Evolutionary conservation across 2,888 invertebrate genomes (phyloP).

Genomic region (Nasonia oneida): DNA sequence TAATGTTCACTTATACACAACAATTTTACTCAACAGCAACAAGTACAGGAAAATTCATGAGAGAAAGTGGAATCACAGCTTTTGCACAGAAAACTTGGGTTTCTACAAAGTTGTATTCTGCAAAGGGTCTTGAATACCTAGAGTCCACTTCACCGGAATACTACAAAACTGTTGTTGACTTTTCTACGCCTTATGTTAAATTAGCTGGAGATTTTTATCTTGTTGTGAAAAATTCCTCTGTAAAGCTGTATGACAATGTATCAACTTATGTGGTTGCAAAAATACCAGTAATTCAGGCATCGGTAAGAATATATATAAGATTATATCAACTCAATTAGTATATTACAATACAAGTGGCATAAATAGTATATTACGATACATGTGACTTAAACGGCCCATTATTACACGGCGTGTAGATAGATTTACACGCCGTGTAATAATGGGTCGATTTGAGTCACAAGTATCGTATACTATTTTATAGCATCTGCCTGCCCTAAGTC

Average conservation of each 20-base stretch:
- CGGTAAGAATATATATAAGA: conserved; percentile 78
- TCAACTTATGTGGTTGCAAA: conserved; percentile 81
- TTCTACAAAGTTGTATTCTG: conserved; percentile 82
- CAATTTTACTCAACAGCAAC: conserved; percentile 80
- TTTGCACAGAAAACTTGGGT: conserved; percentile 84
- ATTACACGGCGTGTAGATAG: too few species aligned
- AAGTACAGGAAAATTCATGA: conserved; percentile 83
- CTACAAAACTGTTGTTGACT: conserved; percentile 81
- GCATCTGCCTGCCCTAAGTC: too few species aligned
- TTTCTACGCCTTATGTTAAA: conserved; percentile 83
- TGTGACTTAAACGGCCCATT: too few species aligned
- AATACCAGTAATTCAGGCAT: conserved; percentile 80
- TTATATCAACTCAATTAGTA: background rate
- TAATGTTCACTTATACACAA: conserved; percentile 8
- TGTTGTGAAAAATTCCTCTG: conserved; percentile 80
- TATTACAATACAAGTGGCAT: too few species aligned
- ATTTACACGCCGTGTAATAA: too few species aligned
- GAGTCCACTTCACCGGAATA: conserved; percentile 86
- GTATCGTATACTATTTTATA: too few species aligned
- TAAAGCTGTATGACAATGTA: conserved; percentile 80
- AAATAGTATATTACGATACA: too few species aligned
- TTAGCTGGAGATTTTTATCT: conserved; percentile 82
- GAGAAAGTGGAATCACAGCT: conserved; percentile 84
- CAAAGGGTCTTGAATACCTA: conserved; percentile 84
- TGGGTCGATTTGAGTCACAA: too few species aligned